Base-by-base conservation (phyloP, 2,888 invertebrate species). In the Himalopsyche japonica region DNA sequence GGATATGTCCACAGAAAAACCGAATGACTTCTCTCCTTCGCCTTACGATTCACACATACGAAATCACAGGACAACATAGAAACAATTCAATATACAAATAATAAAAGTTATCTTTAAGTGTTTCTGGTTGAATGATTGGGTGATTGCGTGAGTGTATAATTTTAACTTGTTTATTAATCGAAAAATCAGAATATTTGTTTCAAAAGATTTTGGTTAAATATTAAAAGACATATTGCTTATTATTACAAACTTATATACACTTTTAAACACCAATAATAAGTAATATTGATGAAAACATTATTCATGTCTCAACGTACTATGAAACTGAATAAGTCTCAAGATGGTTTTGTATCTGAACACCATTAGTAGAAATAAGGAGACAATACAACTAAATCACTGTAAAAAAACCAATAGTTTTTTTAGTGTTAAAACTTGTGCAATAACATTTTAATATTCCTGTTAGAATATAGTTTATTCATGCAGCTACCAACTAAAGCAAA, bases 21-120 rank as follows among this genome's bases (percentile, higher is more conserved):
- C 84, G 18, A 78, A 27, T 30, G n/a, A 47, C 57, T 32, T 37
- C n/a, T 34, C 70, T 20, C 34, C 57, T 18, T 27, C 64, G 76
- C 76, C 78, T 24, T 84, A 80, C 15, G 84, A 87, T 76, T 70
- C 77, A 20, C 86, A 87, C 76, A 82, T 87, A 37, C 83, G 81
- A 84, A 86, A 87, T 80, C 87, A 87, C 57, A 79, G 87, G 77
- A 86, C 86, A 34, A 64, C 37, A 37, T 84, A 84, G 57, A n/a
- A 12, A 15, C 27, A 70, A 27, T 70, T 70, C 8, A 30, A 70
- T 27, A 30, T 27, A 15, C 1, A 70, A 70, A 30, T 70, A 70
- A 12, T 0, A 8, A 27, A 27, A 30, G 8, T 70, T 12, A 70
- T 27, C 30, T 70, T 4, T 30, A 70, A 70, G 70, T 70, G 70